A percentile compares a stretch with the other conserved stretches of the same genome.
These are phyloP conservation scores for Troglohyphantes excavatus DNA, from an alignment of 2,888 invertebrate species.

Conservation along the genomic window DNA sequence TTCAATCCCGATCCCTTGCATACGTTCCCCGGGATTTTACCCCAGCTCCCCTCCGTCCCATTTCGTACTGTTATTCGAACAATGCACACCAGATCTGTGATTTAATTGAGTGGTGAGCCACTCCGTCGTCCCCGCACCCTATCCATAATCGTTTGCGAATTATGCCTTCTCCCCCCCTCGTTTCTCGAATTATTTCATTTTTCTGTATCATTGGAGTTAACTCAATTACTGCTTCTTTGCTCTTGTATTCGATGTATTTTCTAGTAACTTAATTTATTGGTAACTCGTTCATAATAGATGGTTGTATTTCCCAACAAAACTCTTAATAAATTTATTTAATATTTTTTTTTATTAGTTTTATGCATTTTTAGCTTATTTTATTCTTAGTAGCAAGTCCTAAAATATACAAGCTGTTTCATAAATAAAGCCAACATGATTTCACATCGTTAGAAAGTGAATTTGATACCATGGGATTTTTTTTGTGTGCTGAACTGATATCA, in stretches of 20 bases:
- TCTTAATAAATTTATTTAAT: no score
- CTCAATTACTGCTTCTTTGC: constrained; percentile 22
- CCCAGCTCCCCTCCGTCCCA: neutral
- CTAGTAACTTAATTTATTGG: neutral
- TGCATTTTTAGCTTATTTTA: no score
- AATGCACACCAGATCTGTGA: constrained; percentile 32
- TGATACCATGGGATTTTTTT: no score
- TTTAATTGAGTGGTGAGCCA: constrained; percentile 68
- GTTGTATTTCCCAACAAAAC: no score
- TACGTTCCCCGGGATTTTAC: constrained; percentile 3
- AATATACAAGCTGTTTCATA: no score
- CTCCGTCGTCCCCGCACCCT: constrained; percentile 17
- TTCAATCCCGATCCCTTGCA: neutral
- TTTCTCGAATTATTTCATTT: constrained; percentile 33
- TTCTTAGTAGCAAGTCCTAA: no score
- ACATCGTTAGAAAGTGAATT: no score
- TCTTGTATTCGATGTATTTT: neutral
- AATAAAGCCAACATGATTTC: no score
- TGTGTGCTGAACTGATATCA: no score
- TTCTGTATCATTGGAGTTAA: constrained; percentile 19
- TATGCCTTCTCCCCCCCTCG: neutral
- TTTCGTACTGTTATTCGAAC: constrained; percentile 34
- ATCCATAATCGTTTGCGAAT: constrained; percentile 56
- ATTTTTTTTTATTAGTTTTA: no score
- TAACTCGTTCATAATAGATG: neutral